Base-by-base conservation (phyloP, 2,888 invertebrate species). In the Tridacna gigas region DNA sequence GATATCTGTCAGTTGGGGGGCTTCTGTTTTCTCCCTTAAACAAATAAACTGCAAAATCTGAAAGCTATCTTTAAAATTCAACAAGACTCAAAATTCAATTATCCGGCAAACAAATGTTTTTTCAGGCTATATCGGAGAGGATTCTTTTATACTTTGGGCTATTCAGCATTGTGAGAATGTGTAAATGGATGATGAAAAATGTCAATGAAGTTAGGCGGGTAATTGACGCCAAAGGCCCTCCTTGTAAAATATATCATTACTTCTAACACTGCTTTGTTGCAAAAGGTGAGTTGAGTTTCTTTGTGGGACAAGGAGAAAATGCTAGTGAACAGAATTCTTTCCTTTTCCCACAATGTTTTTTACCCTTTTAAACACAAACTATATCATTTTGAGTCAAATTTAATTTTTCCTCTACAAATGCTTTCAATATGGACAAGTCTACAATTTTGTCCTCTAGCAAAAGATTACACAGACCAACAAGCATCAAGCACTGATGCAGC, bases 1-100 rank as follows among this genome's bases (percentile, higher is more conserved):
- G 67, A 80, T 74, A 76, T 74, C 79, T 83, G 77, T 65, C 79
- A 79, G 77, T 83, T 79, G 76, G 75, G 66, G 78, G 47, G 71
- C 71, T 71, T 71, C 71, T 71, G 51, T 71, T 71, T 51, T 71
- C 60, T 47, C 71, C 48, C 71, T 71, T 71, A 48, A 71, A 71
- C 25, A 51, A 48, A 45, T 67, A 66, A 63, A 25, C 66, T 56
- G 9, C 56, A 15, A 56, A 56, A 56, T 20, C 20, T 20, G 15
- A 20, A 9, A 56, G 20, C 15, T 56, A 56, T 56, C 18, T 56
- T 56, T 56, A 56, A 56, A 56, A 20, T 56, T 56, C 56, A 56
- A 56, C 15, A 56, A 20, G 56, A 56, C 20, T 20, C 20, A 5
- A 56, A 20, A 56, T 20, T 56, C 56, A 56, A 56, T 56, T 56